Conservation (phyloP, 2,888 invertebrate genomes). For the Didymodactylos carnosus region DNA sequence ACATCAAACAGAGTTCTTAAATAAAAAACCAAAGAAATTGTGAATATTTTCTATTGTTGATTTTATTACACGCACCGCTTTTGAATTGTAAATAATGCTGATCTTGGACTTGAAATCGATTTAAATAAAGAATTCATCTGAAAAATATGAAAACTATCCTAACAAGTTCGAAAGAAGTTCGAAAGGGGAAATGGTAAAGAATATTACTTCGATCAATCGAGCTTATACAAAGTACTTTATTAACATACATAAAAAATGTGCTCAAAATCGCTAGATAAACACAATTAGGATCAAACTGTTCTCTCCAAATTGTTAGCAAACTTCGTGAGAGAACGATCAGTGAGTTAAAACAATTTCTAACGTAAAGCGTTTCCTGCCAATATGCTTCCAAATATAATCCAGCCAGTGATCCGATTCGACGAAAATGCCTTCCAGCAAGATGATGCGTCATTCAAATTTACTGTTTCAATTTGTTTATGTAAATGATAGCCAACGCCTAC, state of each 20-base stretch:
- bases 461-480: constrained; percentile 5
- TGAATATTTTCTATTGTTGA: no score
- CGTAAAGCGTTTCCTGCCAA: background rate
- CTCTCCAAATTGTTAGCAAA: no score
- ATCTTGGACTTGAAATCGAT: background rate
- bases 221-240: no score
- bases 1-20: background rate
- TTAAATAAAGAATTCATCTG: background rate
- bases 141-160: background rate
- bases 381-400: constrained; percentile 1
- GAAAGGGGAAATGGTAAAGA: no score
- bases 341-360: no score
- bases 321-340: no score
- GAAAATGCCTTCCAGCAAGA: constrained; percentile 7
- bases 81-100: background rate
- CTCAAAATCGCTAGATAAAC: no score
- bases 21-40: background rate
- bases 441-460: constrained; percentile 1
- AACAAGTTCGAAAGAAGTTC: no score
- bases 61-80: background rate
- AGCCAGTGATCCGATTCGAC: constrained; percentile 7
- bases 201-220: no score
- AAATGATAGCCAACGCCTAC: background rate
- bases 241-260: no score
- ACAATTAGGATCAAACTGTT: no score